These are phyloP conservation scores for Nilaparvata lugens DNA, from an alignment of 1,140 invertebrate genomes.

Conservation along the genomic window DNA sequence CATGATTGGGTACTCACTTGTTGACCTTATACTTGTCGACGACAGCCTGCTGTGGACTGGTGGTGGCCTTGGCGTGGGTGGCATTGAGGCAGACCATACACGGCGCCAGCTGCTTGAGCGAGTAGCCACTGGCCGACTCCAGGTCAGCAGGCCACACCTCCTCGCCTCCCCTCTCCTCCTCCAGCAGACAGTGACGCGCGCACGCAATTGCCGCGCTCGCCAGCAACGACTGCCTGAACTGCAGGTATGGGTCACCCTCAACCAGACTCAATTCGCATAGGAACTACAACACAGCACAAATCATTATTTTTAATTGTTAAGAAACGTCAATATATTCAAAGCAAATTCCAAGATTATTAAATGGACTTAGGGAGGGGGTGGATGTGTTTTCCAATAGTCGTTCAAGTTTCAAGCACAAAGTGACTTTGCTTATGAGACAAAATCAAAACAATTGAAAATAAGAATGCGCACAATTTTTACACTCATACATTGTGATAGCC, in stretches of 20 bases:
- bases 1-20: too few species aligned
- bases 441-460: too few species aligned
- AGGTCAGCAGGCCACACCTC: slow-evolving; percentile 56
- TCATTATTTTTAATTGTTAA: too few species aligned
- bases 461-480: too few species aligned
- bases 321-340: too few species aligned
- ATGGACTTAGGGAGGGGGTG: too few species aligned
- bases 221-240: slow-evolving; percentile 74
- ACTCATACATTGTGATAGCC: too few species aligned
- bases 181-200: slow-evolving; percentile 53
- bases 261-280: slow-evolving; percentile 76
- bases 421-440: too few species aligned
- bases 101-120: slow-evolving; percentile 52
- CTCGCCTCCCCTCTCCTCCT: slow-evolving; percentile 27
- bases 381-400: too few species aligned
- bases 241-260: slow-evolving; percentile 75
- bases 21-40: slow-evolving; percentile 68
- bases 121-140: slow-evolving; percentile 55
- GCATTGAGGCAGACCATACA: slow-evolving; percentile 58
- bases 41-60: slow-evolving; percentile 67
- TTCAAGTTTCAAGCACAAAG: too few species aligned
- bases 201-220: slow-evolving; percentile 72
- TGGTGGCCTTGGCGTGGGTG: slow-evolving; percentile 54
- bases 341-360: too few species aligned
- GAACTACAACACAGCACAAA: too few species aligned